Evolutionary conservation across 2,113 vertebrate genomes (phyloP).

Genomic region (Chaetops frenatus): DNA sequence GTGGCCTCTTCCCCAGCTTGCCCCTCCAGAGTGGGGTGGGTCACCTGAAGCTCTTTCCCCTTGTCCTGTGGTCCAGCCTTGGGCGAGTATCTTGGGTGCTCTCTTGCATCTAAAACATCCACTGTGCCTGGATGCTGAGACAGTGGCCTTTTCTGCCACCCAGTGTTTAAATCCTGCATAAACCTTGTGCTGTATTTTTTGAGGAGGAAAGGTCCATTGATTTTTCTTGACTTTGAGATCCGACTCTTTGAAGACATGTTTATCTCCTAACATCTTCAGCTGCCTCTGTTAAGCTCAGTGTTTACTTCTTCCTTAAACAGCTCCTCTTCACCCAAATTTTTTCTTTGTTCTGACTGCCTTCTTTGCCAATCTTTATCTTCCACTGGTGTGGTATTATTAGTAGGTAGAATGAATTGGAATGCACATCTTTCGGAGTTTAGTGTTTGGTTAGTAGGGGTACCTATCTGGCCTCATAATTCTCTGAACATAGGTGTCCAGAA

Average conservation of each 20-base stretch:
- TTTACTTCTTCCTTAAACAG: neutral
- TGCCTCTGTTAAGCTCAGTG: neutral
- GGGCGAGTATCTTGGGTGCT: fast-evolving
- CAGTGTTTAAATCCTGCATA: neutral
- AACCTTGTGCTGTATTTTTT: neutral
- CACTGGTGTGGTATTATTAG: neutral
- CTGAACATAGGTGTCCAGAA: neutral
- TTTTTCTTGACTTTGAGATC: neutral
- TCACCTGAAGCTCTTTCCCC: neutral
- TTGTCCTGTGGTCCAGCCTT: neutral
- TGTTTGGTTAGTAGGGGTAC: neutral
- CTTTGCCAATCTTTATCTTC: neutral
- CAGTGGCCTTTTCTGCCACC: neutral
- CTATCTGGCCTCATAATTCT: neutral
- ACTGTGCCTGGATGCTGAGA: neutral
- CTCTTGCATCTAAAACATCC: neutral
- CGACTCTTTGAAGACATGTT: neutral
- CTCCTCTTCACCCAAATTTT: neutral
- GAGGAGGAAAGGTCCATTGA: neutral
- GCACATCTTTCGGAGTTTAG: neutral
- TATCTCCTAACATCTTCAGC: neutral
- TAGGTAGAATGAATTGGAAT: neutral
- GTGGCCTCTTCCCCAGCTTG: neutral
- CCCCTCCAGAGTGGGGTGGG: neutral
- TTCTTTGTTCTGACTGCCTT: neutral